Evolutionary conservation across 2,888 invertebrate genomes (phyloP).

Genomic region (Germaria angustata): DNA sequence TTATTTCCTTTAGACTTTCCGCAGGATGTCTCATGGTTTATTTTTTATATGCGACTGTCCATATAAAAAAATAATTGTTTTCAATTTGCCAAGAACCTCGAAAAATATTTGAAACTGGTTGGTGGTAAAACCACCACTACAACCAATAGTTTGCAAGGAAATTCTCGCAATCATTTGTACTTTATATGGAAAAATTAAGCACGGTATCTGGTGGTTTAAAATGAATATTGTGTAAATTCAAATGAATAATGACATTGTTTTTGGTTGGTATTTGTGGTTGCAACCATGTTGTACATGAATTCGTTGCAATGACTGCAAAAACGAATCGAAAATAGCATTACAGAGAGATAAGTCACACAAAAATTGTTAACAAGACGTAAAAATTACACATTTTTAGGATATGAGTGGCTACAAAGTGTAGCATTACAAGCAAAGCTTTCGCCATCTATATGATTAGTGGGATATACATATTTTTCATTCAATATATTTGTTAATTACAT

Average conservation of each 20-base stretch:
- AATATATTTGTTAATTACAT: too few species aligned
- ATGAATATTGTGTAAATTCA: slow-evolving; percentile 59
- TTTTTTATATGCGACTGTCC: background rate
- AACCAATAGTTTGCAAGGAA: too few species aligned
- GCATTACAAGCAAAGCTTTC: too few species aligned
- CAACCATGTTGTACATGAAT: slow-evolving; percentile 28
- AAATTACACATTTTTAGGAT: too few species aligned
- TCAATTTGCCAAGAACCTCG: slow-evolving; percentile 15
- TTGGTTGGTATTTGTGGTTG: slow-evolving; percentile 59
- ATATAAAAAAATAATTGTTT: background rate
- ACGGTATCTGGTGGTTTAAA: background rate
- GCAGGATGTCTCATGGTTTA: background rate
- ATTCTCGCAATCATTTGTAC: background rate
- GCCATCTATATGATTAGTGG: too few species aligned
- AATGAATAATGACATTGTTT: slow-evolving; percentile 65
- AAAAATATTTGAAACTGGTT: slow-evolving; percentile 15
- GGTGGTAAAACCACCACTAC: background rate
- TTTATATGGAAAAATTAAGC: background rate
- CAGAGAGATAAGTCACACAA: slow-evolving; percentile 21
- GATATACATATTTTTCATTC: too few species aligned
- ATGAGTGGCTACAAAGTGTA: too few species aligned
- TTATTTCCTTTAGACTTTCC: background rate
- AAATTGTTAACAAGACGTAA: slow-evolving; percentile 11
- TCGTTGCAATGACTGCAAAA: background rate
- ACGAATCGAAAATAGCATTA: too few species aligned